Conservation (phyloP, 2,888 invertebrate species). For the Laothoe populi region DNA sequence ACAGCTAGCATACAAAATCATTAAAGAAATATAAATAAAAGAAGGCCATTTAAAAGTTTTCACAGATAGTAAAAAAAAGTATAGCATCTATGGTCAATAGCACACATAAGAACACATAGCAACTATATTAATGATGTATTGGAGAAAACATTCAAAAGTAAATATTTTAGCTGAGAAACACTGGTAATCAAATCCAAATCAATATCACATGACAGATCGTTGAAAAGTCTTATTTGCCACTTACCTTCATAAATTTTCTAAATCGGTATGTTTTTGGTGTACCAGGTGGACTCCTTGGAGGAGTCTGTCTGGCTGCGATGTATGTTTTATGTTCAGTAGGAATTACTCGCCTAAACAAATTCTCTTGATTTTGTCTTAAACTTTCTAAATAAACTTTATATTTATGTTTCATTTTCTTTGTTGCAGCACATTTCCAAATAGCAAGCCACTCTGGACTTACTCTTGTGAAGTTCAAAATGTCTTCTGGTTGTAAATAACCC, state of each 20-base stretch:
- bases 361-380: constrained; percentile 71
- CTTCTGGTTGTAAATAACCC: constrained; percentile 65
- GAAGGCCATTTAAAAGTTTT: too few species aligned
- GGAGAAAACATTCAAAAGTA: too few species aligned
- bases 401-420: constrained; percentile 56
- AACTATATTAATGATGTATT: too few species aligned
- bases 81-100: too few species aligned
- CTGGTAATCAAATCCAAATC: too few species aligned
- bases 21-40: too few species aligned
- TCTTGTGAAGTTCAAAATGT: constrained; percentile 68
- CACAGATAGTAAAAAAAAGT: too few species aligned
- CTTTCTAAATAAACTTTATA: constrained; percentile 57
- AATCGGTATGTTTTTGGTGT: constrained; percentile 74
- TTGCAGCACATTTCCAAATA: constrained; percentile 62
- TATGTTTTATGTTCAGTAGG: constrained; percentile 36
- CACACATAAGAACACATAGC: too few species aligned
- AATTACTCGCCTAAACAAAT: constrained; percentile 37
- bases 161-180: too few species aligned
- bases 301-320: constrained; percentile 39
- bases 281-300: constrained; percentile 60
- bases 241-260: constrained; percentile 71
- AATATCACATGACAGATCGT: too few species aligned
- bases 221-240: constrained; percentile 7
- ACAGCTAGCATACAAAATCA: too few species aligned
- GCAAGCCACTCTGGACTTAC: constrained; percentile 70